phyloP scores from a whole-genome alignment of 2,888 invertebrate genomes.

The Drosophila limbata region DNA sequence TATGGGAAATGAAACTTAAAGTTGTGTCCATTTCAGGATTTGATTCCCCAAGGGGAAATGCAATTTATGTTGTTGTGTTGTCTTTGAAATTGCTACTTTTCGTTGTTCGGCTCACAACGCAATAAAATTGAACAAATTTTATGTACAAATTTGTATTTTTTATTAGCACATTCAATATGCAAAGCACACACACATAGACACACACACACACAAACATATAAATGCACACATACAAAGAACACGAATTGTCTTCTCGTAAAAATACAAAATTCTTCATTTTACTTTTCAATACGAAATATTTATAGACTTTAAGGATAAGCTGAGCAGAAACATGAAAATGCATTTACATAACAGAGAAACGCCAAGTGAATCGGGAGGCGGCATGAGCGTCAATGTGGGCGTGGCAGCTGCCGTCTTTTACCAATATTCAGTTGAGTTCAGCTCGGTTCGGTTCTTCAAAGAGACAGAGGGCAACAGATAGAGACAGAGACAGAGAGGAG shows the following conservation, averaged over 20 bases:
- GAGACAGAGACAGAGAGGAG: constrained; percentile 12
- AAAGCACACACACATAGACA: constrained; percentile 46
- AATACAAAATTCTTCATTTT: constrained; percentile 67
- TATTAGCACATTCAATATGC: constrained; percentile 75
- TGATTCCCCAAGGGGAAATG: constrained; percentile 18
- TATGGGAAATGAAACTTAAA: constrained; percentile 3
- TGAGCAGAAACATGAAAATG: constrained; percentile 74
- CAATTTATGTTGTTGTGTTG: constrained; percentile 48
- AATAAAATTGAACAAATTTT: constrained; percentile 76
- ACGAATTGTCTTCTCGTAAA: constrained; percentile 69
- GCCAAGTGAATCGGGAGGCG: neutral
- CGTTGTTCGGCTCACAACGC: constrained; percentile 35
- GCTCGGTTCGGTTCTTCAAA: neutral
- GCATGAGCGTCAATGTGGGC: constrained; percentile 15
- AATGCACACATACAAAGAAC: constrained; percentile 1
- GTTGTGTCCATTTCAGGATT: constrained; percentile 31
- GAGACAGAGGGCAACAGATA: neutral
- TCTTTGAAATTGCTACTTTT: constrained; percentile 38
- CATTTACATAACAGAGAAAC: constrained; percentile 70
- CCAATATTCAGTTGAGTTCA: constrained; percentile 40
- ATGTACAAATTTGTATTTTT: constrained; percentile 74
- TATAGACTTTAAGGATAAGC: constrained; percentile 80
- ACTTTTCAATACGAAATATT: constrained; percentile 75
- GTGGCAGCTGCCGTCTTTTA: constrained; percentile 40
- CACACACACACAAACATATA: neutral